Evolutionary conservation across 2,797 vertebrate genomes (phyloP), one percentile per base, ranked within the genome.

Genomic region (Amphiprion clarkii): DNA sequence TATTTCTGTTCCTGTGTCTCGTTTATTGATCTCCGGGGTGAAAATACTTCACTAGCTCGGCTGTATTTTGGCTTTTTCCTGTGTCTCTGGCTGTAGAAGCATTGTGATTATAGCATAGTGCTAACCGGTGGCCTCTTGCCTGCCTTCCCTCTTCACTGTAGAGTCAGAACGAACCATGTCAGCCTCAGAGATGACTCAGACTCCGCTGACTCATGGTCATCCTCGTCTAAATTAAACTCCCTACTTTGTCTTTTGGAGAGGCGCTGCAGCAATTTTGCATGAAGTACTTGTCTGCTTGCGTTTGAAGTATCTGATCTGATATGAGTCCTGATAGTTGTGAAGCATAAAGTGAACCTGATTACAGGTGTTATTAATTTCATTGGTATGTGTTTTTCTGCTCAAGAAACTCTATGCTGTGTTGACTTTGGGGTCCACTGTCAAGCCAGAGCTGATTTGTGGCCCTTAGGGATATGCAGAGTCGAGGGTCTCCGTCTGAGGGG

Each of bases 131-230:
- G 53, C 49, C 76, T 74, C 71, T 78, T 77, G 40, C 74, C 67
- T 72, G 66, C 66, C 73, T 51, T 46, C 68, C 59, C 21, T 46
- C 68, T 59, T 25, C 49, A 12, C 39, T 62, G 48, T 58, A 58
- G 56, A 83, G 53, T 74, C 69, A 54, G 72, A 78, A 73, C 76
- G 49, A 48, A 77, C 14, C 60, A 76, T 67, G 74, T 84, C 76
- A 67, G 65, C 78, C 57, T 69, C 78, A 33, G 71, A 53, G 71
- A 84, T 90, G 90, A 92, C 57, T 90, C 88, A 89, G 74, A 86
- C 79, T 23, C 73, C 49, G 3, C 64, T 80, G 87, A 84, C 84
- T 85, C 64, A 82, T 71, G 85, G 87, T 86, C 85, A 82, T 62
- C 65, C 63, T 84, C 51, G 25, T 82, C 72, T 78, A 87, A 86